A percentile compares a stretch with the other conserved stretches of the same genome.
Evolutionary conservation across 2,113 vertebrate genomes (phyloP).

Genomic region (Erythrocercus mccallii): DNA sequence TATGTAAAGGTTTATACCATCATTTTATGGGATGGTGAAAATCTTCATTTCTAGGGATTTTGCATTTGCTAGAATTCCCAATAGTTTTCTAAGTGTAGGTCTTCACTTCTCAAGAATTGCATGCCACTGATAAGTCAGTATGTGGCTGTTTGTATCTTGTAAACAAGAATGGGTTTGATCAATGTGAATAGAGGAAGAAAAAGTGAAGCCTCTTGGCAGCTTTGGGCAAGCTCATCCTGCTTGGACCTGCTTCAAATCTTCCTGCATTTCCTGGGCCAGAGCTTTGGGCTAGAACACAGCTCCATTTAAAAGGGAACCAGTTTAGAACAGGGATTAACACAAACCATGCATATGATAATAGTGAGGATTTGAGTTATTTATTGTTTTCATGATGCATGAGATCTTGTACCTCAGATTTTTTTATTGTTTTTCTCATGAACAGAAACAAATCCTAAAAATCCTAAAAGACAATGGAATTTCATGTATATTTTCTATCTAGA

Average conservation of each 20-base stretch:
- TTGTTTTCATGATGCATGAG: neutral
- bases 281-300: neutral
- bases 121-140: neutral
- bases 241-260: neutral
- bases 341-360: neutral
- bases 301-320: neutral
- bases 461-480: neutral
- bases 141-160: neutral
- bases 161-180: neutral
- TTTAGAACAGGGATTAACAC: neutral
- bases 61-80: neutral
- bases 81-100: neutral
- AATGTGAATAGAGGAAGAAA: neutral
- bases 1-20: neutral
- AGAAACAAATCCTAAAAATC: slow-evolving; percentile 20
- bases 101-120: neutral
- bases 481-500: neutral
- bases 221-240: neutral
- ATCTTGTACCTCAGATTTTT: neutral
- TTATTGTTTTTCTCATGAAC: neutral
- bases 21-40: neutral
- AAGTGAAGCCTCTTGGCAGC: neutral
- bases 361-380: neutral
- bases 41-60: neutral
- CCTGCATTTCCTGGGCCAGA: neutral